Conservation (phyloP, 2,797 vertebrate species). For the Morelia viridis region DNA sequence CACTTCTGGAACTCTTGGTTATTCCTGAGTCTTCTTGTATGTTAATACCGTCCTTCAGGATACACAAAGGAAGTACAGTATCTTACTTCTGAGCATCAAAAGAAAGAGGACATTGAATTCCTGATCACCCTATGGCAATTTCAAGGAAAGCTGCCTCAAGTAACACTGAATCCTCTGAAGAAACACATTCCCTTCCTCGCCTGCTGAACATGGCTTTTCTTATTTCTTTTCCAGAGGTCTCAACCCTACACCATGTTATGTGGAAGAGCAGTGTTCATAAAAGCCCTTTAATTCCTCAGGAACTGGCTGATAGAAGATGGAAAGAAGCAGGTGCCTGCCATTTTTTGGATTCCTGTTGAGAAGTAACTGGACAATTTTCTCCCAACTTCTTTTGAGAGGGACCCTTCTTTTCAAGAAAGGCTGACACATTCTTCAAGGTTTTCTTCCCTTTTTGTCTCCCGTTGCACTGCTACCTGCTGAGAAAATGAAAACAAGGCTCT, state of each 20-base stretch:
- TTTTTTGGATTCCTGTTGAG: conserved; percentile 29
- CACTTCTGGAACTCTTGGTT: background rate
- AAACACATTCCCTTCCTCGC: conserved; percentile 19
- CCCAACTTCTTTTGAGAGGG: conserved; percentile 20
- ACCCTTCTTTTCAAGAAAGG: conserved; percentile 39
- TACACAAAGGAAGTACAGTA: background rate
- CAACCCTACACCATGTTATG: conserved; percentile 8
- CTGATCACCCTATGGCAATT: conserved; percentile 15
- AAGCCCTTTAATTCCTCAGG: background rate
- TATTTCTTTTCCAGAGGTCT: conserved; percentile 42
- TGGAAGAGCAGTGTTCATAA: conserved; percentile 7
- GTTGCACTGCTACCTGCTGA: conserved; percentile 14
- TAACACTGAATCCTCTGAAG: conserved; percentile 39
- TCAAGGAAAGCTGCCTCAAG: conserved; percentile 36
- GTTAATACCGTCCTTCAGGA: background rate
- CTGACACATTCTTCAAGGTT: conserved; percentile 22
- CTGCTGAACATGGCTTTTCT: conserved; percentile 12
- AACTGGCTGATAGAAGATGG: conserved; percentile 29
- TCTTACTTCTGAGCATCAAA: background rate
- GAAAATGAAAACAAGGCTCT: conserved; percentile 26
- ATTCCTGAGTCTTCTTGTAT: background rate
- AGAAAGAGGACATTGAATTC: conserved; percentile 9
- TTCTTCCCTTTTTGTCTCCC: conserved; percentile 36
- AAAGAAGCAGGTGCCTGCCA: conserved; percentile 56
- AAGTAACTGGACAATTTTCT: conserved; percentile 15